phyloP scores from a whole-genome alignment of 2,797 vertebrate genomes.

The Spizella passerina region DNA sequence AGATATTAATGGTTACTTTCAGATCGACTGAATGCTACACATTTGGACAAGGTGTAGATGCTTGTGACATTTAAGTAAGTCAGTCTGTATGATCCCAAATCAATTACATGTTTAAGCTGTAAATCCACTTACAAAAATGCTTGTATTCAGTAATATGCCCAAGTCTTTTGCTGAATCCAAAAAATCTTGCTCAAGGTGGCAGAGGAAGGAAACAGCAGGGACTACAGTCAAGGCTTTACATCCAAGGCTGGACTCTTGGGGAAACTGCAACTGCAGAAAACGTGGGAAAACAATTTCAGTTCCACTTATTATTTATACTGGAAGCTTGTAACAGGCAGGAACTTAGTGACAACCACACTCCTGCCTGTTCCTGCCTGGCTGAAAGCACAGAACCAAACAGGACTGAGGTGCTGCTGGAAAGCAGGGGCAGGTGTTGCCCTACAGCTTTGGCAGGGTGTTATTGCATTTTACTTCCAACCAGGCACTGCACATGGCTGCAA shows the following conservation, averaged over 20 bases:
- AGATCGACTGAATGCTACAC: accelerated
- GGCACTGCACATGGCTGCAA: neutral
- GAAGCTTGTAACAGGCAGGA: neutral
- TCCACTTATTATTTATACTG: neutral
- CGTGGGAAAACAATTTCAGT: neutral
- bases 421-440: neutral
- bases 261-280: neutral
- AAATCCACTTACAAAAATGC: neutral
- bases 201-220: neutral
- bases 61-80: neutral
- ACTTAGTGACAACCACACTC: neutral
- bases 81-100: neutral
- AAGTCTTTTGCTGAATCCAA: neutral
- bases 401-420: neutral
- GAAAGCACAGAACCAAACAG: accelerated
- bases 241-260: accelerated
- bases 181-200: neutral
- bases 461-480: neutral
- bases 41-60: neutral
- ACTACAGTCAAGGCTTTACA: neutral
- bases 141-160: neutral
- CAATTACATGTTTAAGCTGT: neutral
- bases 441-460: neutral
- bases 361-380: too few relatives aligned
- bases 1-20: neutral